Percentiles rank a stretch among this genome's conserved stretches.
Conservation (phyloP, 2,888 invertebrate genomes). For the Crepidodera aurea region DNA sequence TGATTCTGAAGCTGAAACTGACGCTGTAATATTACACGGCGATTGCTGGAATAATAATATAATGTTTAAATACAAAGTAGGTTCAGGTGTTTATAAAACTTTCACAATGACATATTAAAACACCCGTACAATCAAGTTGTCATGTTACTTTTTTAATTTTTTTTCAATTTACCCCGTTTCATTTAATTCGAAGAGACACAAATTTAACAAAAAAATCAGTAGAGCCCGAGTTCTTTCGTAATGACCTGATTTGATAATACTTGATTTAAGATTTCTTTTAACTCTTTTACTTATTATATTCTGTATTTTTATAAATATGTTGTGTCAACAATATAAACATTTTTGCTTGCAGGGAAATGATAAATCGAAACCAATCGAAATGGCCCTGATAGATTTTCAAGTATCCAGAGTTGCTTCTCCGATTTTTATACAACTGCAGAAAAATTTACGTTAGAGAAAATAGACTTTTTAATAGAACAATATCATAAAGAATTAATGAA, state of each 20-base stretch:
- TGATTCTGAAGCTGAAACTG: constrained; percentile 7
- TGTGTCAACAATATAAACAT: background rate
- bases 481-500: constrained; percentile 44
- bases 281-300: background rate
- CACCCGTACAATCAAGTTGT: too few relatives aligned
- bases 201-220: background rate
- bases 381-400: constrained; percentile 51
- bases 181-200: background rate
- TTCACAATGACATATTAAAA: too few relatives aligned
- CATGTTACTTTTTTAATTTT: too few relatives aligned
- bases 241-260: background rate
- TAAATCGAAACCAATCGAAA: constrained; percentile 42
- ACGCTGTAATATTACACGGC: constrained; percentile 43
- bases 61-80: constrained; percentile 52
- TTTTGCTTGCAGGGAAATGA: constrained; percentile 40
- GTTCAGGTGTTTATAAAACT: constrained; percentile 18
- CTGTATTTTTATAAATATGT: background rate
- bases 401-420: constrained; percentile 45
- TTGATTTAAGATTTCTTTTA: too few relatives aligned
- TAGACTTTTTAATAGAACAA: constrained; percentile 46
- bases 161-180: too few relatives aligned
- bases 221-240: too few relatives aligned
- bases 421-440: constrained; percentile 46
- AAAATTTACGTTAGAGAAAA: constrained; percentile 41
- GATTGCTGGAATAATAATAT: constrained; percentile 55